A percentile compares a stretch with the other conserved stretches of the same genome.
Evolutionary conservation across 2,113 vertebrate genomes (phyloP).

Genomic region (Romanogobio albipinnatus): DNA sequence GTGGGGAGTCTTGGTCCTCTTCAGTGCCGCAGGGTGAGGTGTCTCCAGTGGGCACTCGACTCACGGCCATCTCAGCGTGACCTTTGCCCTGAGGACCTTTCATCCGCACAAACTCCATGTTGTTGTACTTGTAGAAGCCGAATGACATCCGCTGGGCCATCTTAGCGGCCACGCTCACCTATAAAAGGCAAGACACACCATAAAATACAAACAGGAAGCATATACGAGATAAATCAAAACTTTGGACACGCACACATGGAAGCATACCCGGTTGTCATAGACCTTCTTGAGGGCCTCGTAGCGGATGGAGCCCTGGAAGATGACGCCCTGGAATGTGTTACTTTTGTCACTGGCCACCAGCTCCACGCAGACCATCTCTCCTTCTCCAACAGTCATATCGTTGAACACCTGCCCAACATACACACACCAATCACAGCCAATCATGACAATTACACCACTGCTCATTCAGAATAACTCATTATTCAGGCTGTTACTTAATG

Average conservation of each 20-base stretch:
- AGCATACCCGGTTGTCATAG: conserved; percentile 94
- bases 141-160: conserved; percentile 99
- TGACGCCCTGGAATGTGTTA: conserved; percentile 95
- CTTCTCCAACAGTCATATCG: conserved; percentile 97
- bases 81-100: conserved; percentile 98
- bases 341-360: conserved; percentile 96
- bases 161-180: conserved; percentile 98
- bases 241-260: background rate
- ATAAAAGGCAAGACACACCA: background rate
- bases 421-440: background rate
- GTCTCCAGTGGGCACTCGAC: conserved; percentile 92
- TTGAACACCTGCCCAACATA: conserved; percentile 84
- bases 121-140: conserved; percentile 97
- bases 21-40: conserved; percentile 92
- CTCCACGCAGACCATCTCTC: conserved; percentile 99
- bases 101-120: conserved; percentile 99
- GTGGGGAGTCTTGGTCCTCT: conserved; percentile 89
- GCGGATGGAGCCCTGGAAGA: conserved; percentile 98
- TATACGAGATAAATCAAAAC: background rate
- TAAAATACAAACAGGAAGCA: background rate
- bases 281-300: conserved; percentile 98
- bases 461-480: background rate
- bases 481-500: background rate
- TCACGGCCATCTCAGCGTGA: conserved; percentile 98
- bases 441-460: background rate